Conservation (phyloP, 2,113 vertebrate species). For the Elachura formosa region DNA sequence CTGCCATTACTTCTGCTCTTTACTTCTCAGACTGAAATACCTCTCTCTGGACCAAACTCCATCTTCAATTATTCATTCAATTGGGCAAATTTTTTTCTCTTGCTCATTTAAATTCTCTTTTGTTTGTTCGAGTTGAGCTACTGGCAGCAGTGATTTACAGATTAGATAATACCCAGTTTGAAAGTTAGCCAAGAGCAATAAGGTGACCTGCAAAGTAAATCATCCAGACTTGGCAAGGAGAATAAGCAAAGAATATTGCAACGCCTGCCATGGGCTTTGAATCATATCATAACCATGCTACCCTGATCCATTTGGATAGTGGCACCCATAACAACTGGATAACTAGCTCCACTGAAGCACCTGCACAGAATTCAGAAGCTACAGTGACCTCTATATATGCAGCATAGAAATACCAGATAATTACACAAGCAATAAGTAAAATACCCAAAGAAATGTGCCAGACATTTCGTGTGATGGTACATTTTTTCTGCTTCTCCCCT, state of each 20-base stretch:
- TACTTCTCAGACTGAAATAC: background rate
- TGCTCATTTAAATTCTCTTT: background rate
- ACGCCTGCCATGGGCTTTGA: background rate
- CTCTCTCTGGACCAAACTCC: background rate
- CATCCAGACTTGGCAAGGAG: background rate
- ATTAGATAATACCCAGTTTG: background rate
- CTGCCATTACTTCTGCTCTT: background rate
- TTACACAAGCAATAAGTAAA: background rate
- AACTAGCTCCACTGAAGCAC: background rate
- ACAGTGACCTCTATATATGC: background rate
- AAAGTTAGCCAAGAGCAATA: background rate
- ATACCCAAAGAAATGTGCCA: background rate
- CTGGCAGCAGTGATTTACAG: background rate
- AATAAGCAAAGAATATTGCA: background rate
- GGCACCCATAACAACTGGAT: background rate
- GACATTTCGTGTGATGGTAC: no score
- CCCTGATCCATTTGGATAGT: background rate
- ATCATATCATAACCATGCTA: background rate
- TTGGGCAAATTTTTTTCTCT: background rate
- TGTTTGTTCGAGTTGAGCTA: background rate
- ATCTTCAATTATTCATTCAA: conserved; percentile 11
- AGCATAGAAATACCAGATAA: background rate
- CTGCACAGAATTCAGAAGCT: background rate
- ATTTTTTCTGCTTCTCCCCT: no score
- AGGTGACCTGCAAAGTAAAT: background rate